phyloP scores from a whole-genome alignment of 2,888 invertebrate genomes.

The Calliopum simillimum region DNA sequence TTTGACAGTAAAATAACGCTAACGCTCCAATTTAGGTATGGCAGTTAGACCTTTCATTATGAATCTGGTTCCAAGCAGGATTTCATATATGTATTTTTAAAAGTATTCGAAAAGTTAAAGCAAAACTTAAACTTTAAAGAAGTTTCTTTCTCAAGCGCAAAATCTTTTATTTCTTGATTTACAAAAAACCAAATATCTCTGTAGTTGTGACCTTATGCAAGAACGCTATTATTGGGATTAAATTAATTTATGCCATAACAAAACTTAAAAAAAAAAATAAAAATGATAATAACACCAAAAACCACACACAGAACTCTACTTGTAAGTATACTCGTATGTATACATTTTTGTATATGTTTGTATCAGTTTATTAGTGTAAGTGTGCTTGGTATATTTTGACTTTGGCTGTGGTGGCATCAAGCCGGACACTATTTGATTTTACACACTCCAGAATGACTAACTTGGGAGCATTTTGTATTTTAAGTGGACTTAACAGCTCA shows the following conservation, averaged over 20 bases:
- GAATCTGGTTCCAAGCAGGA: too few species aligned
- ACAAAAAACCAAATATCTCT: background rate
- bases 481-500: conserved; percentile 57
- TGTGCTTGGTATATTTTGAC: conserved; percentile 22
- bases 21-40: too few species aligned
- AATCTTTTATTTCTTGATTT: conserved; percentile 1
- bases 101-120: too few species aligned
- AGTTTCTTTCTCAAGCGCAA: too few species aligned
- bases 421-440: conserved; percentile 57
- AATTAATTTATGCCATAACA: conserved; percentile 40
- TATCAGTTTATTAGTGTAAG: conserved; percentile 28
- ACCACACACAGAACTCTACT: background rate
- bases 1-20: too few species aligned
- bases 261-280: background rate
- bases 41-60: too few species aligned
- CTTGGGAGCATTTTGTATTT: conserved; percentile 64
- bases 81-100: too few species aligned
- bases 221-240: conserved; percentile 41
- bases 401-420: conserved; percentile 26
- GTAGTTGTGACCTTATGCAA: conserved; percentile 14
- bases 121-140: too few species aligned
- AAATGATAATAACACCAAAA: background rate
- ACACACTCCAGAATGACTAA: conserved; percentile 60
- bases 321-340: background rate
- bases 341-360: conserved; percentile 23